phyloP scores from a whole-genome alignment of 2,797 vertebrate genomes.

The Danio choprae region DNA sequence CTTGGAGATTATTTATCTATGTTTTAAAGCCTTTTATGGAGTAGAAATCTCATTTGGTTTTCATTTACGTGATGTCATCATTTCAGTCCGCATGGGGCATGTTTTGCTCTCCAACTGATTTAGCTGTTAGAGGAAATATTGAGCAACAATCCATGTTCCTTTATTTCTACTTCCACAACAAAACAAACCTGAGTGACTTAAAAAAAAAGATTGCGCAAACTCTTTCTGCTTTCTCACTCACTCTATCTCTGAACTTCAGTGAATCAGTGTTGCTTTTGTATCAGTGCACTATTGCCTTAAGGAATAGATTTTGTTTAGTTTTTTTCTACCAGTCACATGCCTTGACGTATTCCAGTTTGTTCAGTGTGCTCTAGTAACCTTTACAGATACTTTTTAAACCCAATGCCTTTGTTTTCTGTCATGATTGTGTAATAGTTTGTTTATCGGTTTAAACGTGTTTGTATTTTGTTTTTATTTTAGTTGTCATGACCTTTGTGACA shows the following conservation, averaged over 20 bases:
- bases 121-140: constrained; percentile 16
- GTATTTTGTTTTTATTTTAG: background rate
- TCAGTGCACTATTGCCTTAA: constrained; percentile 2
- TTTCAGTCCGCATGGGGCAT: constrained; percentile 19
- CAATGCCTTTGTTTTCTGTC: background rate
- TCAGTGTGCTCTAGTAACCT: constrained; percentile 19
- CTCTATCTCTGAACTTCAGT: constrained; percentile 12
- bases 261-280: constrained; percentile 66
- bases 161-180: constrained; percentile 58
- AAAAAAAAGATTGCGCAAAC: constrained; percentile 66
- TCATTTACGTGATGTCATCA: background rate
- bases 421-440: constrained; percentile 5
- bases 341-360: background rate
- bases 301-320: background rate
- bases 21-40: constrained; percentile 1
- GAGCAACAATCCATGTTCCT: constrained; percentile 46
- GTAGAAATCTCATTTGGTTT: background rate
- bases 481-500: background rate
- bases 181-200: constrained; percentile 73
- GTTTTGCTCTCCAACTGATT: background rate
- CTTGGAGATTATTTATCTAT: background rate
- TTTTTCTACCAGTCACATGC: background rate
- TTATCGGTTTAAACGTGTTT: background rate
- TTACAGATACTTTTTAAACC: background rate
- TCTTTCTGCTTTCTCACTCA: constrained; percentile 31